Base-by-base conservation (phyloP, 2,888 invertebrate genomes). In the Ochropleura plecta region DNA sequence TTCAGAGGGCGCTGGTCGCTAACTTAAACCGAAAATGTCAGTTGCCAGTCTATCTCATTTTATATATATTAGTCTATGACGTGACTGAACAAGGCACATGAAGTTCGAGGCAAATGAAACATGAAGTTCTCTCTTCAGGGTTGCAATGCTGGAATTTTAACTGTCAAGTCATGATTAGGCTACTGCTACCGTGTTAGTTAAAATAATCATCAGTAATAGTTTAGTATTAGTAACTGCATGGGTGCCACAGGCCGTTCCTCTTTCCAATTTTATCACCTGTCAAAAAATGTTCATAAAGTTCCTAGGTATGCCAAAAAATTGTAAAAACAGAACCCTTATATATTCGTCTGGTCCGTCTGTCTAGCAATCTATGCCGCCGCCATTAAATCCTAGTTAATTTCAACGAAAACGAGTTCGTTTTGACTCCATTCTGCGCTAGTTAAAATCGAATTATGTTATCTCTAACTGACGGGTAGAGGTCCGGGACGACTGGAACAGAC, bases 401-500 rank as follows among this genome's bases (percentile, higher is more conserved):
- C 1, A 59, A 48, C 3, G 40, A 48, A n/a, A 48, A 46, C 40
- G 40, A 5, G 40, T 14, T 18, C 6, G 18, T 30, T 18, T 44
- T 5, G 18, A 30, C 20, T 44, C 18, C 6, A 30, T 10, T 2
- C 3, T 14, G 48, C 10, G 14, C 10, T 40, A 20, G 5, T 63
- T 48, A 40, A 64, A 64, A 40, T 30, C 5, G 0, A 20, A 66
- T 51, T 10, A 42, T 7, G 16, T 66, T 70, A 67, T 70, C 18
- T 49, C 49, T 14, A 18, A 6, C 18, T 18, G 18, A 20, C 46
- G 12, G 71, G 48, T 72, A 70, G 4, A 69, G 55, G 14, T 48
- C 70, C 55, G 40, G 55, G 48, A 64, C 42, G 49, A 12, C 40
- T n/a, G 48, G 46, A 5, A n/a, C 67, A n/a, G 49, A 69, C n/a